Conservation (phyloP, 1,140 invertebrate genomes). For the Cardiocondyla obscurior region DNA sequence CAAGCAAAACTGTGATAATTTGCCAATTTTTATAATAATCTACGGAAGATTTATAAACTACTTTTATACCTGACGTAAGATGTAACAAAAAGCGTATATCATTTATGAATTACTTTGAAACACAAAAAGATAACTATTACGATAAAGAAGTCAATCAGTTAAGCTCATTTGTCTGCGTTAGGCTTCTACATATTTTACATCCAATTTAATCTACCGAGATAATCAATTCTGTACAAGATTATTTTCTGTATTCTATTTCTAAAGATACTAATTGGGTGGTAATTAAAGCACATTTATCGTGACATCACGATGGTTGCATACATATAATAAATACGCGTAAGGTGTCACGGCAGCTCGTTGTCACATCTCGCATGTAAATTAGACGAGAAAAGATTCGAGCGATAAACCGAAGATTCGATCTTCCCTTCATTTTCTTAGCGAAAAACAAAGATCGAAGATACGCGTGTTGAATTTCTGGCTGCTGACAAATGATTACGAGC, state of each 20-base stretch:
- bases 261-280: background rate
- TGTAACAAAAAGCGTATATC: background rate
- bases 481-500: background rate
- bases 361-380: conserved; percentile 6
- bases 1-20: background rate
- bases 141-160: background rate
- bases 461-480: background rate
- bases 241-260: conserved; percentile 1
- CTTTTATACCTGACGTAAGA: background rate
- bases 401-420: conserved; percentile 15
- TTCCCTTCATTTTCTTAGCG: background rate
- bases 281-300: background rate
- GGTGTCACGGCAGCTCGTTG: background rate
- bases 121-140: background rate
- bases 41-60: background rate
- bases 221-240: background rate
- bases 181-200: background rate
- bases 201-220: background rate
- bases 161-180: background rate
- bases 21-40: background rate
- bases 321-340: conserved; percentile 14
- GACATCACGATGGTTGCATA: background rate
- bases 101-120: background rate
- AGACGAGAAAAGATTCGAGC: background rate
- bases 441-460: conserved; percentile 5